Percentiles rank a stretch among this genome's conserved stretches.
Evolutionary conservation across 2,797 vertebrate genomes (phyloP).

Genomic region (Sarcoramphus papa): DNA sequence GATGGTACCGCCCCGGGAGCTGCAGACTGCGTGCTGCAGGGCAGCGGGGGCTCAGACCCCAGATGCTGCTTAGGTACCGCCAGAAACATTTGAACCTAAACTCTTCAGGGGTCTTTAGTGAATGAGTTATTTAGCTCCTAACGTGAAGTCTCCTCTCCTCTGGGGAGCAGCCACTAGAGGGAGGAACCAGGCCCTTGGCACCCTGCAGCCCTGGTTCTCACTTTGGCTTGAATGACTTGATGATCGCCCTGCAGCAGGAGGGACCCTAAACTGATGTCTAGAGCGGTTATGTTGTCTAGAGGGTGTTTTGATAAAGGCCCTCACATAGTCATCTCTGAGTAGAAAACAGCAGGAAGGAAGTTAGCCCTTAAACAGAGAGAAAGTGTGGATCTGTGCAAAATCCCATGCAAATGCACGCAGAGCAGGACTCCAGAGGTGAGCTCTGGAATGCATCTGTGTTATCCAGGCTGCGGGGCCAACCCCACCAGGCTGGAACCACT

Average conservation of each 20-base stretch:
- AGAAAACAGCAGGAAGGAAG: background rate
- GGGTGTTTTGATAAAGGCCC: background rate
- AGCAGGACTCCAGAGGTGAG: background rate
- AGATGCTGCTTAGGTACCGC: background rate
- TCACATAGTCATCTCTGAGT: background rate
- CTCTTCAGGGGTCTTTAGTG: background rate
- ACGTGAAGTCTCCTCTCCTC: background rate
- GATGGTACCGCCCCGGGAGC: background rate
- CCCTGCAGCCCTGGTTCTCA: background rate
- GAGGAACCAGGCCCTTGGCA: background rate
- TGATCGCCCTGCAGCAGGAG: background rate
- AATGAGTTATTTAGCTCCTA: background rate
- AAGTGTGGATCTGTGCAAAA: background rate
- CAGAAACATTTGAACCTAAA: background rate
- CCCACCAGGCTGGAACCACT: background rate
- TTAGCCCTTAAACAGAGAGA: background rate
- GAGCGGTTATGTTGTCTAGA: background rate
- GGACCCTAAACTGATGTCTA: background rate
- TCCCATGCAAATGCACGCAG: fast-evolving
- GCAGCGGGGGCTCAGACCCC: background rate
- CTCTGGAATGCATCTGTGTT: background rate
- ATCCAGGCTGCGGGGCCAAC: fast-evolving
- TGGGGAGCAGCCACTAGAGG: background rate
- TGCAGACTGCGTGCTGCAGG: background rate
- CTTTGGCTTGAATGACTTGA: background rate